Evolutionary conservation across 1,140 invertebrate genomes (phyloP), one percentile per base, ranked within the genome.

Genomic region (Drusus annulatus): DNA sequence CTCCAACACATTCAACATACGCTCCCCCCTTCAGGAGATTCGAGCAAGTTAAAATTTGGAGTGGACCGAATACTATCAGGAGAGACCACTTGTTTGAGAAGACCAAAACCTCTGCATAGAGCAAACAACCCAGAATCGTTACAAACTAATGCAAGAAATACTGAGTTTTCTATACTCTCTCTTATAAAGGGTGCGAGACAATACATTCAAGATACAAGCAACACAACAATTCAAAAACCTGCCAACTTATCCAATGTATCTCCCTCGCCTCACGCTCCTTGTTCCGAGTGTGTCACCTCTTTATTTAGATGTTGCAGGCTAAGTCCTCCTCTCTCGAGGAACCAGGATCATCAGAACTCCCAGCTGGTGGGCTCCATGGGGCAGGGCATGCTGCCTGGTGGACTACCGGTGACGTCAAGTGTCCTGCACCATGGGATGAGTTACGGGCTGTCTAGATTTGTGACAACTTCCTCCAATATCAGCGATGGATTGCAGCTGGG

Each of bases 211-310:
- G 81, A 82, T 13, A 63, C 56, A 45, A 45, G 13, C 36, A 45
- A 45, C 10, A 45, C 54, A 54, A 21, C 62, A 16, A 21, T 54
- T 68, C 71, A 75, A 56, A 75, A 75, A 21, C 2, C 71, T 31
- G 1, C 28, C 15, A 45, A 19, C 17, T 58, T 36, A 10, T 50
- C 21, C 23, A 52, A 25, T 78, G n/a, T 17, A 5, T 54, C 81
- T 5, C 81, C 81, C n/a, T 63, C 85, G 10, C 83, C 88, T 45
- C 36, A 45, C 7, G 13, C 36, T 71, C 88, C 88, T 13, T 89
- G 88, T 85, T 87, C 87, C 16, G 88, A 88, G 80, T 89, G 87
- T 83, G 88, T 89, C 8, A 87, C 87, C 21, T 89, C 88, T 2
- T 76, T 89, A 68, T 88, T 87, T 79, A 83, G 87, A 79, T 88